phyloP scores from a whole-genome alignment of 2,888 invertebrate genomes.

The Epinotia demarniana region DNA sequence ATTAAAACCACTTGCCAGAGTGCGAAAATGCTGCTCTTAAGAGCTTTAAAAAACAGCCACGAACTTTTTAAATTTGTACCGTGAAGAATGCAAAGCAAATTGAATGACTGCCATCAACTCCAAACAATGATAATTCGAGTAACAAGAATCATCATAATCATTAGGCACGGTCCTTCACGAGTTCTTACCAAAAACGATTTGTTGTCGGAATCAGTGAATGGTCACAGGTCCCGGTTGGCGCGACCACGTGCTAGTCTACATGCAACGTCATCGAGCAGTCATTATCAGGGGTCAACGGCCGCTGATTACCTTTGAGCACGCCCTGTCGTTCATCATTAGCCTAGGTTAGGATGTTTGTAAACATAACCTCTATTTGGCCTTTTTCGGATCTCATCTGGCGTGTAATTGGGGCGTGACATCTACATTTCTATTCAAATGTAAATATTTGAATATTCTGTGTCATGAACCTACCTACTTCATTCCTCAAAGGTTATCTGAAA shows the following conservation, averaged over 20 bases:
- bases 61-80: background rate
- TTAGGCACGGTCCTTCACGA: slow-evolving; percentile 14
- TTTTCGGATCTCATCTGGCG: slow-evolving; percentile 62
- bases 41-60: background rate
- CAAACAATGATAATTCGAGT: slow-evolving; percentile 5
- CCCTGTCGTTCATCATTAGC: slow-evolving; percentile 84
- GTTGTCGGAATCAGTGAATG: slow-evolving; percentile 45
- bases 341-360: slow-evolving; percentile 85
- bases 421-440: slow-evolving; percentile 16
- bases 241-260: slow-evolving; percentile 71
- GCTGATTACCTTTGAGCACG: slow-evolving; percentile 80
- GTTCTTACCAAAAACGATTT: slow-evolving; percentile 40
- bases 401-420: slow-evolving; percentile 64
- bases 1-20: background rate
- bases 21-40: background rate
- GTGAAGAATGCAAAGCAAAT: background rate
- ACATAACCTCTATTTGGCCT: slow-evolving; percentile 75
- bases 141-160: slow-evolving; percentile 14
- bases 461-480: background rate
- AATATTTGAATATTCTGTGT: background rate
- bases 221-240: slow-evolving; percentile 50
- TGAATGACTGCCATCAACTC: background rate
- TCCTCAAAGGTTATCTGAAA: too few species aligned
- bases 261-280: slow-evolving; percentile 83
- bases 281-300: slow-evolving; percentile 81